Percentiles rank a stretch among this genome's conserved stretches.
Evolutionary conservation across 2,113 vertebrate genomes (phyloP).

Genomic region (Zingel zingel): DNA sequence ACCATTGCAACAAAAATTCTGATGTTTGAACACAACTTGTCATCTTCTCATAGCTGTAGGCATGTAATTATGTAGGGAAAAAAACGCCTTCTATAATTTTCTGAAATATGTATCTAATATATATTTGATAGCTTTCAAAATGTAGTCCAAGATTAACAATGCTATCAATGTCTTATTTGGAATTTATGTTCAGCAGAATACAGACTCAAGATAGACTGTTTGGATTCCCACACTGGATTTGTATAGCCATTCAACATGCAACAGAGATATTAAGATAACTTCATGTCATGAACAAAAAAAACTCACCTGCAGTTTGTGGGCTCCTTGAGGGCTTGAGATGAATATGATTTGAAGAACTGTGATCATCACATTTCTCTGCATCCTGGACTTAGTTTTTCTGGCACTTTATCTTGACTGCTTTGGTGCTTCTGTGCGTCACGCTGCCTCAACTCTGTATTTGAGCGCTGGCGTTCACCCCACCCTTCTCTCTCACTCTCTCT

Average conservation of each 20-base stretch:
- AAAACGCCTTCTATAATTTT: neutral
- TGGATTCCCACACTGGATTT: conserved; percentile 29
- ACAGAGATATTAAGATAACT: neutral
- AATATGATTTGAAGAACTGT: neutral
- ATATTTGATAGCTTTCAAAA: neutral
- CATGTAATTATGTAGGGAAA: neutral
- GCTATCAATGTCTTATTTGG: neutral
- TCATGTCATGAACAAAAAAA: neutral
- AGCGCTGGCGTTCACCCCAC: conserved; percentile 30
- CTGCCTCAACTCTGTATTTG: conserved; percentile 39
- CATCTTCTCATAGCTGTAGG: neutral
- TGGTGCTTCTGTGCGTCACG: conserved; percentile 38
- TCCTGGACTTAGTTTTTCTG: conserved; percentile 7
- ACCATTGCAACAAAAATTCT: neutral
- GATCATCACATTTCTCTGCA: neutral
- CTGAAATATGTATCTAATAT: neutral
- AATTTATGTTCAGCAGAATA: neutral
- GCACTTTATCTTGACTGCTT: conserved; percentile 30
- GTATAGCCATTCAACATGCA: conserved; percentile 11
- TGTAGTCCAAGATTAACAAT: neutral
- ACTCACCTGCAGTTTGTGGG: conserved; percentile 47
- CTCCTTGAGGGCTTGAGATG: neutral
- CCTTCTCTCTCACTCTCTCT: conserved; percentile 32
- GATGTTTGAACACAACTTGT: conserved; percentile 2
- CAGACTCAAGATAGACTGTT: conserved; percentile 4